phyloP scores from a whole-genome alignment of 2,888 invertebrate genomes.

The Norana najaformis region DNA sequence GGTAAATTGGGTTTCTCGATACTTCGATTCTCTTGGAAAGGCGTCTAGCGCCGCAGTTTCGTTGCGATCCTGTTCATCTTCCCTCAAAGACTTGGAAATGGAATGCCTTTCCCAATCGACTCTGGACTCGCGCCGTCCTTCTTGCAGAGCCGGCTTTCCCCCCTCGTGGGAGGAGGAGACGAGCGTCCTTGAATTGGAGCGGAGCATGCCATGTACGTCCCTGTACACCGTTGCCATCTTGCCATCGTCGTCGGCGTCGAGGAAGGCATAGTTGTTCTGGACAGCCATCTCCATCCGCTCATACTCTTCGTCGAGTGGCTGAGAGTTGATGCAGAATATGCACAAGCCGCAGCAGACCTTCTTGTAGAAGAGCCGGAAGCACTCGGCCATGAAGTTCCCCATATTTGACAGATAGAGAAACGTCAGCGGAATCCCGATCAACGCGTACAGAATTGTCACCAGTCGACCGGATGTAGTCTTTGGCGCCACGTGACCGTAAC shows the following conservation, averaged over 20 bases:
- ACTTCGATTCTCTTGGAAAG: neutral
- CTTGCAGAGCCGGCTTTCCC: neutral
- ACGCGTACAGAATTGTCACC: conserved; percentile 50
- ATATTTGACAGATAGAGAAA: conserved; percentile 51
- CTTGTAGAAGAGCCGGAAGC: conserved; percentile 48
- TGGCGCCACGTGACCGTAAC: conserved; percentile 50
- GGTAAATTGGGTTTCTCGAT: neutral
- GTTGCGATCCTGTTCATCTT: neutral
- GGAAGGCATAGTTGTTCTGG: conserved; percentile 15
- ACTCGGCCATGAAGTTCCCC: conserved; percentile 50
- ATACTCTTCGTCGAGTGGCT: neutral
- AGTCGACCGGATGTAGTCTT: conserved; percentile 48
- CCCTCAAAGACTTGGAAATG: neutral
- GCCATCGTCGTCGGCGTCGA: neutral
- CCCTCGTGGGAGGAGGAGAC: neutral
- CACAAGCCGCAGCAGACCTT: conserved; percentile 47
- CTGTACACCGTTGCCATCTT: neutral
- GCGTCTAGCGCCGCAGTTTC: neutral
- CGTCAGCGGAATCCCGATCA: conserved; percentile 49
- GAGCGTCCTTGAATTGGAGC: neutral
- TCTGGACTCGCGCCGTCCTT: neutral
- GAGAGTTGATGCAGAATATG: conserved; percentile 33
- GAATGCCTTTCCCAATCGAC: neutral
- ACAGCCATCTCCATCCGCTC: neutral
- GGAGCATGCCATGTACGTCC: neutral